Evolutionary conservation across 2,888 invertebrate genomes (phyloP).

Genomic region (Philereme transversata): DNA sequence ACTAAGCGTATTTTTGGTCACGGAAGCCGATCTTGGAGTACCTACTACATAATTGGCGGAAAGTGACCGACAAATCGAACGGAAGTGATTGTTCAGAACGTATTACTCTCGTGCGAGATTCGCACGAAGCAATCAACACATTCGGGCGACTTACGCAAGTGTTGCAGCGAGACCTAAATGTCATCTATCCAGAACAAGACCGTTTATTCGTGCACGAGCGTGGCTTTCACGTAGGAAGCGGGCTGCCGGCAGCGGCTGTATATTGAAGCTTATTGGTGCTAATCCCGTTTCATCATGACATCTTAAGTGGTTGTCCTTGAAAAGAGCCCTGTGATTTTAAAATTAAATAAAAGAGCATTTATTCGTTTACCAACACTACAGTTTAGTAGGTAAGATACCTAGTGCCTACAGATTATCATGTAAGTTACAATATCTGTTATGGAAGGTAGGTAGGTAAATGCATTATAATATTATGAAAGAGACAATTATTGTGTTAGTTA

Average conservation of each 20-base stretch:
- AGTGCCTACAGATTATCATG: no score
- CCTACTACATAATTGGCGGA: conserved; percentile 48
- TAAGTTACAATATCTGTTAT: no score
- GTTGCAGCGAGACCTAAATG: conserved; percentile 47
- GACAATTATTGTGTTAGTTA: no score
- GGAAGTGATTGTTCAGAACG: conserved; percentile 63
- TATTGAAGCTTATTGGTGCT: not conserved
- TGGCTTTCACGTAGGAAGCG: conserved; percentile 8
- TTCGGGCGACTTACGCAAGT: conserved; percentile 53
- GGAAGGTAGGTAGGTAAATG: no score
- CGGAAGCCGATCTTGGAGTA: conserved; percentile 51
- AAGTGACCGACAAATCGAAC: conserved; percentile 57
- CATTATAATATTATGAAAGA: no score
- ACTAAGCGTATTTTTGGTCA: conserved; percentile 13
- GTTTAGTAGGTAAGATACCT: no score
- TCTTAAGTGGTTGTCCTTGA: not conserved
- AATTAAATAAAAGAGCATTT: no score
- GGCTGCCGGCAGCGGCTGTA: not conserved
- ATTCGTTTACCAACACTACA: no score
- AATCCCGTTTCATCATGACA: not conserved
- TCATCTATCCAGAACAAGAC: conserved; percentile 51
- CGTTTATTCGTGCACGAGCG: conserved; percentile 38
- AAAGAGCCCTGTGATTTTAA: no score
- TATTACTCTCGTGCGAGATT: conserved; percentile 49
- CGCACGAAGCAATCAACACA: conserved; percentile 43